Base-by-base conservation (phyloP, 2,113 vertebrate species). In the Heterocephalus glaber region DNA sequence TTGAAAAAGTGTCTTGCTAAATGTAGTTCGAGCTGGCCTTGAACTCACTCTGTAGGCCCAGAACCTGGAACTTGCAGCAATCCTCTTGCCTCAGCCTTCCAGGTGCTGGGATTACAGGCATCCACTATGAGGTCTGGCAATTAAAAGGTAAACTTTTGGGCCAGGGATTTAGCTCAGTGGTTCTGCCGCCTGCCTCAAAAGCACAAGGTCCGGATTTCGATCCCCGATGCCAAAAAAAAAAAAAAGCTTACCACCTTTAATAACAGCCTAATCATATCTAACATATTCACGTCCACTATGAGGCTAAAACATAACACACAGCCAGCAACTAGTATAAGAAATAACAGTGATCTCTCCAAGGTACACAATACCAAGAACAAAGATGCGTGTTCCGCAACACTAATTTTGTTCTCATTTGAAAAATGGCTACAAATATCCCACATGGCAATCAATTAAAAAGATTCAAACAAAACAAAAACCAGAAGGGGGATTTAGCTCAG, bases 261-360 rank as follows among this genome's bases (percentile, higher is more conserved):
- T 93, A 81, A 60, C 63, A 56, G 61, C 19, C 54, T 81, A 72
- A 95, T 90, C 52, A 49, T 24, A 26, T 19, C 33, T 89, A 41
- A 35, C 11, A n/a, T 38, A 76, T 30, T 80, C 58, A 14, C 44
- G 81, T 72, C 63, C 63, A 33, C 0, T 52, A 4, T 56, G 19
- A 96, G 92, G 61, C 79, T 85, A 85, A 89, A 90, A 95, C 65
- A 9, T 44, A 81, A 89, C 7, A 88, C 14, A 80, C 41, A 92
- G 65, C 79, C 92, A 92, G 66, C 26, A 85, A 60, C 14, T 7
- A 17, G 49, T 47, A 26, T 0, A 61, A n/a, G n/a, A n/a, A 76
- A 38, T 68, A 84, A 79, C 0, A 8, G 84, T 16, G 68, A 95
- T 11, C 66, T 26, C n/a, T 54, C 68, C 24, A 30, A 89, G 19